Evolutionary conservation across 1,140 invertebrate species (phyloP).

Genomic region (Zaprionus gabonicus): DNA sequence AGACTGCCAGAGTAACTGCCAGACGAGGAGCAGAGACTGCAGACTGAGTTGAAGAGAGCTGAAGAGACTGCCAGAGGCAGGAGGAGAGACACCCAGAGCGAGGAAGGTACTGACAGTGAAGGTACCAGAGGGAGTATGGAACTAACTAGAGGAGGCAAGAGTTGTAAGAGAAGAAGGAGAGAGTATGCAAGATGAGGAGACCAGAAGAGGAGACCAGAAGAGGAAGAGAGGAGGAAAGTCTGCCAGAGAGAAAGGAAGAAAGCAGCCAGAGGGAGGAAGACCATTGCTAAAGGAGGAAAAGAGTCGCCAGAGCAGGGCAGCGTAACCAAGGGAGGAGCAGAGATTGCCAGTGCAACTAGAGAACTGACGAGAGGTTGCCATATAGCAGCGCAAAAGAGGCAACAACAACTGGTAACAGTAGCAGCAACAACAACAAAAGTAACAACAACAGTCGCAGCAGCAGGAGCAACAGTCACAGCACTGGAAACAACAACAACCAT

Average conservation of each 20-base stretch:
- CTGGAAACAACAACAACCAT: not conserved
- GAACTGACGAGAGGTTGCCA: not conserved
- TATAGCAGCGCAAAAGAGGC: not conserved
- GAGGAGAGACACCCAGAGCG: not conserved
- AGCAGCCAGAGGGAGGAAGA: too few relatives aligned
- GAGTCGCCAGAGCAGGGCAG: too few relatives aligned
- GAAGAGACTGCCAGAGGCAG: not conserved
- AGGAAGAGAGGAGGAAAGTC: not conserved
- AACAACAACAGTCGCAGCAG: slow-evolving; percentile 6
- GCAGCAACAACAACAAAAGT: not conserved
- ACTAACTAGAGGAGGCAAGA: too few relatives aligned
- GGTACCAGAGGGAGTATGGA: too few relatives aligned
- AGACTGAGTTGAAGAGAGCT: too few relatives aligned
- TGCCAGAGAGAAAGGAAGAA: not conserved
- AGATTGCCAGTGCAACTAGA: not conserved
- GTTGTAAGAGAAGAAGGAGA: too few relatives aligned
- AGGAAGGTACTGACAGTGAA: too few relatives aligned
- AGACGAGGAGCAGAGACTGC: too few relatives aligned
- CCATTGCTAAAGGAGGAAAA: too few relatives aligned
- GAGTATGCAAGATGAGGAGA: too few relatives aligned
- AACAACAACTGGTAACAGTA: slow-evolving; percentile 1
- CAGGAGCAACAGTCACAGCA: not conserved
- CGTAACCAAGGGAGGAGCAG: not conserved
- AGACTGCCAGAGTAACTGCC: not conserved
- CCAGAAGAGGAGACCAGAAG: too few relatives aligned